Percentiles rank a stretch among this genome's conserved stretches.
phyloP scores from a whole-genome alignment of 1,140 invertebrate genomes.

The Ericerus pela region DNA sequence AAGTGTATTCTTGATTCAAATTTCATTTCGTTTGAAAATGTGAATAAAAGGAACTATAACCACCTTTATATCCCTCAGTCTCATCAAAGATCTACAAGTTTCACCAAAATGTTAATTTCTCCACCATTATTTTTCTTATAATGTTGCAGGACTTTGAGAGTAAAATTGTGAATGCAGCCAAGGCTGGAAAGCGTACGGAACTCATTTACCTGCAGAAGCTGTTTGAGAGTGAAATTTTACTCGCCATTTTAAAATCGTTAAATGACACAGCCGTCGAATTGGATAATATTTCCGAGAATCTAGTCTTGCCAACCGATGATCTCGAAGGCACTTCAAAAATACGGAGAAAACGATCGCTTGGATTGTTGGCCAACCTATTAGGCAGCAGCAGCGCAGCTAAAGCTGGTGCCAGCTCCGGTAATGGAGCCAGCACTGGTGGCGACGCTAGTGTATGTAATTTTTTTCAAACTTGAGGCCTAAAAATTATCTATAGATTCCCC shows the following conservation, averaged over 20 bases:
- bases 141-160: conserved; percentile 4
- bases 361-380: neutral
- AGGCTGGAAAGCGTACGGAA: neutral
- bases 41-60: too few relatives aligned
- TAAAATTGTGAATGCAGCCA: neutral
- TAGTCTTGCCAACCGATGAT: neutral
- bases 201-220: neutral
- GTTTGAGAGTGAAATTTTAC: conserved; percentile 2
- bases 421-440: neutral
- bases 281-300: neutral
- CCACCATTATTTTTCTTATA: too few relatives aligned
- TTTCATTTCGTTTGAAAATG: too few relatives aligned
- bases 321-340: neutral
- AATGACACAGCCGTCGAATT: neutral
- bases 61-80: too few relatives aligned
- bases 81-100: too few relatives aligned
- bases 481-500: too few relatives aligned
- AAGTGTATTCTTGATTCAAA: too few relatives aligned
- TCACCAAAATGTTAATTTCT: too few relatives aligned
- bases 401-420: neutral
- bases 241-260: neutral
- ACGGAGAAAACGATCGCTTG: neutral
- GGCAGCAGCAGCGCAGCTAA: conserved; percentile 37
- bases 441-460: neutral
- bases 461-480: too few relatives aligned